These are phyloP conservation scores for Pseudois nayaur DNA, from an alignment of 2,113 vertebrate species.

Conservation along the genomic window DNA sequence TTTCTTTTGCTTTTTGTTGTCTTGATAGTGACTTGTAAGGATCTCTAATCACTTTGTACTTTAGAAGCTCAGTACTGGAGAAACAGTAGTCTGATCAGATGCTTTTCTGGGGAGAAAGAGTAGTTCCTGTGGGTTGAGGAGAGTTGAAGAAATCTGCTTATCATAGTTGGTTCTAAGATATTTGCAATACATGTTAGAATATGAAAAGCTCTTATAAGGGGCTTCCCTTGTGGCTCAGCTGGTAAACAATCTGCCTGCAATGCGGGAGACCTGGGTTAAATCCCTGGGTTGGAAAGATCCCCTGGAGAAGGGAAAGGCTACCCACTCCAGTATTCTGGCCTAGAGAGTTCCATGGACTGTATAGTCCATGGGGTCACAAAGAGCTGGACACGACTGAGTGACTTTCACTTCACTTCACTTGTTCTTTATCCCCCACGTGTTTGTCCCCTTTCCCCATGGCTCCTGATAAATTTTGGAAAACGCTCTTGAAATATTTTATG, in stretches of 20 bases:
- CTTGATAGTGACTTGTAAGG: background rate
- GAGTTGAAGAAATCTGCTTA: background rate
- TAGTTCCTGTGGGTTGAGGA: background rate
- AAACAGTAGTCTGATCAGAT: too few species aligned
- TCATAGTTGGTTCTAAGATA: background rate
- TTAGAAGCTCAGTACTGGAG: background rate
- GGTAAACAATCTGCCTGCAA: background rate
- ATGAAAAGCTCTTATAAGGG: background rate
- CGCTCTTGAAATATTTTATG: background rate
- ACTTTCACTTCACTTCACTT: background rate
- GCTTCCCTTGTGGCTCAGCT: background rate
- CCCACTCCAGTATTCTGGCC: background rate
- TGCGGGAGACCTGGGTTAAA: background rate
- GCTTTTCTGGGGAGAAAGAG: background rate
- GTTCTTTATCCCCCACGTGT: background rate
- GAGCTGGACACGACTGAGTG: fast-evolving
- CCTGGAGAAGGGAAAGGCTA: background rate
- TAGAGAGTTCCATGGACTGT: background rate
- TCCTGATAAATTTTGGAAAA: background rate
- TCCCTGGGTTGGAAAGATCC: background rate
- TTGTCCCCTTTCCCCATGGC: background rate
- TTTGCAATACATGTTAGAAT: background rate
- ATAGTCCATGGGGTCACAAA: background rate
- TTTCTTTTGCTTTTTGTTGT: background rate
- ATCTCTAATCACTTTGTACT: background rate